phyloP scores from a whole-genome alignment of 2,797 vertebrate genomes.

The Loris lydekkerianus region DNA sequence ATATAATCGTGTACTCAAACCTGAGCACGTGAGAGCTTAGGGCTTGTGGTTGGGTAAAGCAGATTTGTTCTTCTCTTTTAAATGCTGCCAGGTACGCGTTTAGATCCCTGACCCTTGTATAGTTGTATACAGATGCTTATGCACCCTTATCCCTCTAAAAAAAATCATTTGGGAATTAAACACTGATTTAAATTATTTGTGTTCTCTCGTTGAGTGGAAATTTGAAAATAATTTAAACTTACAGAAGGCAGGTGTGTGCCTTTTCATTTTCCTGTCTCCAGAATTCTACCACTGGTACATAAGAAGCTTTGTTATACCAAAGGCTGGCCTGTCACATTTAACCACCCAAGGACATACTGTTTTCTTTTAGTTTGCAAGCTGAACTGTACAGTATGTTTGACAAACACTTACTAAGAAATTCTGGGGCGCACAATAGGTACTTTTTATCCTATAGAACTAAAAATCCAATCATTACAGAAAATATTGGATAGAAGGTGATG shows the following conservation, averaged over 20 bases:
- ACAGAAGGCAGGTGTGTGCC: neutral
- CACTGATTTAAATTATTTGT: neutral
- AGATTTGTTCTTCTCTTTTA: neutral
- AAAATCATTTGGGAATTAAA: neutral
- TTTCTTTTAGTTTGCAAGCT: neutral
- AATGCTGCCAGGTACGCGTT: neutral
- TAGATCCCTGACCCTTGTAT: neutral
- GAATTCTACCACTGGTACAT: neutral
- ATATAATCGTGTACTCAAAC: neutral
- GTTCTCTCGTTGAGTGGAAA: neutral
- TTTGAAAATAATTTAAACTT: neutral
- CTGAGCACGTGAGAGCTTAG: neutral
- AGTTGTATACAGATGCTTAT: neutral
- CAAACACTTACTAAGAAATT: constrained; percentile 54
- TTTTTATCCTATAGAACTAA: constrained; percentile 3
- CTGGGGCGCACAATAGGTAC: neutral
- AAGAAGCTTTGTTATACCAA: neutral
- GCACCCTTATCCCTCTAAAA: neutral
- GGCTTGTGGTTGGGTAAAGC: neutral
- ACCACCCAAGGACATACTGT: neutral
- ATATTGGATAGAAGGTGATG: neutral
- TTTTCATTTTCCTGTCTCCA: neutral
- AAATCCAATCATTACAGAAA: constrained; percentile 5
- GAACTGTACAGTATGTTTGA: neutral
- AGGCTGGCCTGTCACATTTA: neutral